phyloP scores from a whole-genome alignment of 2,113 vertebrate genomes.

The Eubucco bourcierii region DNA sequence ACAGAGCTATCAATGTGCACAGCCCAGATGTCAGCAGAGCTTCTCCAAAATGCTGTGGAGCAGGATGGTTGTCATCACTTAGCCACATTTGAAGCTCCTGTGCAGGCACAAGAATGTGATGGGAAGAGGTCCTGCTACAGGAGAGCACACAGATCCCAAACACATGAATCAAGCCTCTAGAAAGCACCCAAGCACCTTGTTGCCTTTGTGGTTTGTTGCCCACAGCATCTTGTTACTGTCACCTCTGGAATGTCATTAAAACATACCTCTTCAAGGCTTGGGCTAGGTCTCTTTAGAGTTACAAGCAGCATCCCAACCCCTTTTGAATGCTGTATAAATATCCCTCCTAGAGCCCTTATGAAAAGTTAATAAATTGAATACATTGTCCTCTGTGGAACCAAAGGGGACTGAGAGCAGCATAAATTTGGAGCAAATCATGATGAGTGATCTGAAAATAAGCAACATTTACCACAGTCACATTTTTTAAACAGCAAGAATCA shows the following conservation, averaged over 20 bases:
- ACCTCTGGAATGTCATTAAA: slow-evolving; percentile 6
- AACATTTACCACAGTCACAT: not conserved
- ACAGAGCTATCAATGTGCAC: fast-evolving
- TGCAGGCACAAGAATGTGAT: not conserved
- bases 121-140: not conserved
- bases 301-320: not conserved
- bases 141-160: not conserved
- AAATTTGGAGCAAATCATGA: not conserved
- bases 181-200: not conserved
- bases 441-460: not conserved
- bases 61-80: not conserved
- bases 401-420: not conserved
- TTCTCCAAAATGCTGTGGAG: not conserved
- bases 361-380: slow-evolving; percentile 4
- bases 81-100: not conserved
- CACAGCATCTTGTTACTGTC: not conserved
- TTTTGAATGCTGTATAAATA: not conserved
- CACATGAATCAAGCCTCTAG: not conserved
- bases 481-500: slow-evolving; percentile 5
- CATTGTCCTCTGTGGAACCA: not conserved
- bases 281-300: not conserved
- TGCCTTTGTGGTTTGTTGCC: not conserved
- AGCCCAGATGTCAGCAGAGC: not conserved
- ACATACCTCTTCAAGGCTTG: not conserved
- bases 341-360: not conserved